Conservation (phyloP, 2,888 invertebrate genomes). For the Ichneumoninae sp. region DNA sequence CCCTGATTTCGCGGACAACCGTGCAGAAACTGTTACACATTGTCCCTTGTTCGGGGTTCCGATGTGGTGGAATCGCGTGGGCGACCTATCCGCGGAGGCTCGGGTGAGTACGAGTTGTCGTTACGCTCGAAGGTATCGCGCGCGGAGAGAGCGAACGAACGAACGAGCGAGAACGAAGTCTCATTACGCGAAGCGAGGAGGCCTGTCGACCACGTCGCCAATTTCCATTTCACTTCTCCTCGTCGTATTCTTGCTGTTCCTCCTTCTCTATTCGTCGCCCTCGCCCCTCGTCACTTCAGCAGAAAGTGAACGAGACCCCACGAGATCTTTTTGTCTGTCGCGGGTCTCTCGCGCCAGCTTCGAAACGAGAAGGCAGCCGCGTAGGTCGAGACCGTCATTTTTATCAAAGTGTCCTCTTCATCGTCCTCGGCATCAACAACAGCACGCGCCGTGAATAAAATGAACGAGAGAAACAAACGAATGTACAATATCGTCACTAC, state of each 20-base stretch:
- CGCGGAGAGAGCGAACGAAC: conserved; percentile 31
- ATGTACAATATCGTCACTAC: conserved; percentile 38
- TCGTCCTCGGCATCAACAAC: conserved; percentile 44
- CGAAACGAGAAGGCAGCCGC: conserved; percentile 52
- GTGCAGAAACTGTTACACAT: conserved; percentile 82
- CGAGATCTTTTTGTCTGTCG: conserved; percentile 54
- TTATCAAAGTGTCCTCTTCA: conserved; percentile 58
- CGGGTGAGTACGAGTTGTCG: conserved; percentile 37
- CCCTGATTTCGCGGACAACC: conserved; percentile 80
- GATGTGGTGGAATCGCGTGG: conserved; percentile 68
- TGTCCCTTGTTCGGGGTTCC: conserved; percentile 79
- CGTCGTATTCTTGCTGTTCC: conserved; percentile 26
- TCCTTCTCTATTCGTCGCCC: conserved; percentile 30
- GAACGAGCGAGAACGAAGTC: conserved; percentile 51
- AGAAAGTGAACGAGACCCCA: conserved; percentile 43
- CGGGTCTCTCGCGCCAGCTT: conserved; percentile 22
- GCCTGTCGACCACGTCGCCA: conserved; percentile 58
- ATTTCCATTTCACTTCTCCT: conserved; percentile 61
- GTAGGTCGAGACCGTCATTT: conserved; percentile 63
- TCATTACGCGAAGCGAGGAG: conserved; percentile 60
- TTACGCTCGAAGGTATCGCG: conserved; percentile 39
- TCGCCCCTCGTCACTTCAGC: conserved; percentile 14
- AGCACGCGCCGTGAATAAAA: conserved; percentile 25
- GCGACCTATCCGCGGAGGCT: conserved; percentile 62
- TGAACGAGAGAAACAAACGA: conserved; percentile 46